phyloP scores from a whole-genome alignment of 1,140 invertebrate genomes.

The Achatina immaculata region DNA sequence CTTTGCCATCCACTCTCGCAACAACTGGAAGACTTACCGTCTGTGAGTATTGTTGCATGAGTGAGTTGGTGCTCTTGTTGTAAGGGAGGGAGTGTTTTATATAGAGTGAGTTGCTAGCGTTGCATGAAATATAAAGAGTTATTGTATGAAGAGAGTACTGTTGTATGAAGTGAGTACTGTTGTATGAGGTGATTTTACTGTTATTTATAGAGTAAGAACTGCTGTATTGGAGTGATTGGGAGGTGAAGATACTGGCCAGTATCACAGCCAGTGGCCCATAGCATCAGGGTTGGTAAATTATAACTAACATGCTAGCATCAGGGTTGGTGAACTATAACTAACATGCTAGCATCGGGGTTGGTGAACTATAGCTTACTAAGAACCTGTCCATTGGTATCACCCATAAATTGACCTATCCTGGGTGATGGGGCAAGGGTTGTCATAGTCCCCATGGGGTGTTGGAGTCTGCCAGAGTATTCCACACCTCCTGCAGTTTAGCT shows the following conservation, averaged over 20 bases:
- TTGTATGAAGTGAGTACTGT: not conserved
- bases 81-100: not conserved
- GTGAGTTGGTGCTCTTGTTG: not conserved
- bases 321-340: too few species aligned
- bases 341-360: too few species aligned
- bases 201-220: not conserved
- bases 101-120: not conserved
- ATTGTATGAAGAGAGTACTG: not conserved
- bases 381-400: too few species aligned
- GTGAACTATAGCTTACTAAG: too few species aligned
- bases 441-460: too few species aligned
- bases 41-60: not conserved
- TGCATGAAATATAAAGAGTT: not conserved
- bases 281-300: too few species aligned
- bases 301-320: too few species aligned
- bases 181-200: not conserved
- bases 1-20: not conserved
- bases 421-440: too few species aligned
- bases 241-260: not conserved
- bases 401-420: too few species aligned
- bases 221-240: not conserved
- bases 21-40: not conserved
- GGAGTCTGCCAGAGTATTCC: too few species aligned
- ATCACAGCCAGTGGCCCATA: too few species aligned
- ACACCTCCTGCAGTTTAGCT: too few species aligned